Base-by-base conservation (phyloP, 30 jellyfish, hydroid and myxozoan species). In the Nemopilema nomurai region DNA sequence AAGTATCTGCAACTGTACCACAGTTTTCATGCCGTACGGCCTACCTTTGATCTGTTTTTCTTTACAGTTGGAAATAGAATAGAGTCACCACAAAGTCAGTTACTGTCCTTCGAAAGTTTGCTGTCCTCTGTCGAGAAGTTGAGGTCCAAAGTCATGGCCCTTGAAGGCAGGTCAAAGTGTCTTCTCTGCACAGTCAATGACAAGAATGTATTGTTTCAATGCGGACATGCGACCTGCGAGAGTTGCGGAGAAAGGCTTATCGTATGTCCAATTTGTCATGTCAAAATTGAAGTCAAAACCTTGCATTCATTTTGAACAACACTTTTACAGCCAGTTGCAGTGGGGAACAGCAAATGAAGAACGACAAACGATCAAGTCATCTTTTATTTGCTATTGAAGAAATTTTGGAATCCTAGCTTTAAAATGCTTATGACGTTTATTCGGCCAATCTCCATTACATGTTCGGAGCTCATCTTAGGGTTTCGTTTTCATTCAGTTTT, bases 211-310 rank as follows among this genome's bases (percentile, higher is more conserved):
- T 69, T 69, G 4, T 87, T 87, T 32, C 77, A 77, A 64, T 87
- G 96, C 57, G 96, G 96, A 31, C 96, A 87, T 71, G 90, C 91
- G 7, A 67, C 96, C 4, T 87, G 96, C 52, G 91, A 87, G 49
- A 64, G 71, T 31, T 87, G 96, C 69, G 82, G 91, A 1, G 96
- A 87, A 71, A 66, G 52, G 50, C 85, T 87, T 18, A 57, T 41
- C 74, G 81, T 65, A n/a, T 87, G 96, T 32, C 96, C 96, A n/a
- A 51, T 62, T 17, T 87, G 96, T 67, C 79, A 81, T 49, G 66
- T 66, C 29, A 77, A 69, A 30, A 87, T 87, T 21, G 96, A 87
- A 76, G 86, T 76, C 23, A 76, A 76, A 53, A 76, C 86, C 3
- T 13, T 71, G 65, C 81, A 71, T 71, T 63, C 13, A 3, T 71